Conservation (phyloP, 2,113 vertebrate species). For the cattle (Bos taurus) region ARS-UCD2.0 NC_037330.1:50287501-50288000, state of each 20-base stretch:
- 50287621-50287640: constrained; percentile 79
- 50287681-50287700: constrained; percentile 77
- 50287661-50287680: constrained; percentile 79
- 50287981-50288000: background rate
- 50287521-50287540: background rate
- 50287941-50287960: constrained; percentile 17
- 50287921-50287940: background rate
- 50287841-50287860: constrained; percentile 25
- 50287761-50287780: constrained; percentile 12
- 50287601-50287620: constrained; percentile 78
- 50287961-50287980: background rate
- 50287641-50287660: constrained; percentile 81
- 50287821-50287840: constrained; percentile 2
- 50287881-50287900: constrained; percentile 17
- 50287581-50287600: constrained; percentile 28
- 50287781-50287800: constrained; percentile 26
- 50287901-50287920: background rate
- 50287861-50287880: background rate
- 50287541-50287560: constrained; percentile 29
- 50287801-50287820: constrained; percentile 33
- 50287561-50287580: constrained; percentile 15
- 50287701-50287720: constrained; percentile 57
- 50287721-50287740: constrained; percentile 59
- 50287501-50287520: constrained; percentile 5
- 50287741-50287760: constrained; percentile 63